phyloP scores from a whole-genome alignment of 2,797 vertebrate species.

The Helarctos malayanus region DNA sequence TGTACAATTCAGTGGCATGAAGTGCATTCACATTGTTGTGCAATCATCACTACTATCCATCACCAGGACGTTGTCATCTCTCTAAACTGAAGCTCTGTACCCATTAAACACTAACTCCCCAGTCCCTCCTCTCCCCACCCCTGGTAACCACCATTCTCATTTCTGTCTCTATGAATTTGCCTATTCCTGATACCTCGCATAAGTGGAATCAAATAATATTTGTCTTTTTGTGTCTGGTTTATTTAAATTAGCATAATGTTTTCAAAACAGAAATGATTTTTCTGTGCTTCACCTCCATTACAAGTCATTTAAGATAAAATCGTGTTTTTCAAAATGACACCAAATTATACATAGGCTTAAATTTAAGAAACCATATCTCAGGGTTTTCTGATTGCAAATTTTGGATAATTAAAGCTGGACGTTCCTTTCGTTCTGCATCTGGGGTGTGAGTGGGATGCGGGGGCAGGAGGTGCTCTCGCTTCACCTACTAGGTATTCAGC shows the following conservation, averaged over 20 bases:
- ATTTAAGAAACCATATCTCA: neutral
- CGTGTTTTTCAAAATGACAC: slow-evolving; percentile 29
- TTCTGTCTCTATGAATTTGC: neutral
- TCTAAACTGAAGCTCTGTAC: neutral
- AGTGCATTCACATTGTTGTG: neutral
- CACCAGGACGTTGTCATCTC: neutral
- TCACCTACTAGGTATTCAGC: neutral
- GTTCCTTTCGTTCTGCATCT: neutral
- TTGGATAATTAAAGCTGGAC: neutral
- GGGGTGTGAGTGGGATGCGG: neutral
- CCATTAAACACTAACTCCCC: neutral
- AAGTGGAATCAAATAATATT: neutral
- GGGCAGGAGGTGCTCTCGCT: neutral
- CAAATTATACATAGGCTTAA: neutral
- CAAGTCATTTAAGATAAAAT: neutral
- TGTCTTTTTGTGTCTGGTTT: neutral
- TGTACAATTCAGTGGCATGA: neutral
- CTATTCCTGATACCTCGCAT: neutral
- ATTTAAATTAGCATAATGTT: slow-evolving; percentile 8
- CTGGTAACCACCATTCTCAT: neutral
- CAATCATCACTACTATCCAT: neutral
- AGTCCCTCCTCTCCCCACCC: fast-evolving
- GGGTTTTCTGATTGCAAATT: neutral
- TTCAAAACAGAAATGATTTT: slow-evolving; percentile 20
- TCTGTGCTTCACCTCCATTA: neutral